Base-by-base conservation (phyloP, 2,888 invertebrate genomes). In the Agelastica alni region DNA sequence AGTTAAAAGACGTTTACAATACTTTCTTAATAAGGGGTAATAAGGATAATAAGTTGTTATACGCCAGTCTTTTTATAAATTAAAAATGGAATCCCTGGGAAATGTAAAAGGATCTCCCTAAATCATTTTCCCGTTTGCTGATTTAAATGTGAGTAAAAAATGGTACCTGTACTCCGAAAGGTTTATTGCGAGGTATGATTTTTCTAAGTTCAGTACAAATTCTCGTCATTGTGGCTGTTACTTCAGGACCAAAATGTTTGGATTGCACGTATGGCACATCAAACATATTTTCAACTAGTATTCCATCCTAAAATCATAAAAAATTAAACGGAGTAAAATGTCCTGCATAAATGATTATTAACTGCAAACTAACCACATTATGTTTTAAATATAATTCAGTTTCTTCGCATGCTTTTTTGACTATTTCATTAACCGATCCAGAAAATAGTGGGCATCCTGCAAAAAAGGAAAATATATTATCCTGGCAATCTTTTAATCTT, bases 201-300 rank as follows among this genome's bases (percentile, higher is more conserved):
- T 75, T 74, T 53, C 81, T 80, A n/a, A 89, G 78, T 69, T 84
- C 84, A 1, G 76, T 68, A 46, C 84, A 83, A 12, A 88, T 73
- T 55, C 82, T 78, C 0, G 87, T 80, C 88, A 92, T 89, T 28
- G 80, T 74, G 0, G 89, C 83, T 1, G 81, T 79, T 9, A 83
- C 82, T 76, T 91, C 91, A 0, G 89, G 86, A 2, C 83, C 83
- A 43, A 88, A 71, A 36, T 80, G 67, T 36, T 76, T 73, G 1
- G 81, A 75, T 65, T 81, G 81, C 1, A 86, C 69, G 67, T 90
- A 91, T 0, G 91, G 90, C 14, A 88, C 72, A 69, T 91, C 90
- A 67, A 88, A 84, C 90, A 91, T 91, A 70, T 91, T 91, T 78
- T 91, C 90, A 7, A 91, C 76, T 30, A 90, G 68, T 16, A 91